Evolutionary conservation across 2,113 vertebrate species (phyloP), one percentile per base, ranked within the genome.

Genomic region (Megaceryle torquata): DNA sequence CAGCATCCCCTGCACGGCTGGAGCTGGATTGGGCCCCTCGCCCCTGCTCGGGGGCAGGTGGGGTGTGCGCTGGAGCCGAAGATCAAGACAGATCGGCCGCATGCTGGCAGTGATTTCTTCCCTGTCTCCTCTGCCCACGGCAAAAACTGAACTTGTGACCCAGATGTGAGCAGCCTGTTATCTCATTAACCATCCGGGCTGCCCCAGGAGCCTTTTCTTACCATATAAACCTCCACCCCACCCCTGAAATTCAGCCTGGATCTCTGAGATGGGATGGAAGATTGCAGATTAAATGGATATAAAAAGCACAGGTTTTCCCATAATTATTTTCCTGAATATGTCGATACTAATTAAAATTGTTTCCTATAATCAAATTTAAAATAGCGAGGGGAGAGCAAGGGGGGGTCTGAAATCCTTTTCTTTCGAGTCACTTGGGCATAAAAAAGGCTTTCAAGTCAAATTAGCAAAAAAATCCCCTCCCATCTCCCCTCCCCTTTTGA

Each of bases 81-180:
- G 6, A 76, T 24, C 82, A 18, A 56, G 24, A 15, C 89, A 72
- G 59, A 76, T 8, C 3, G 12, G 75, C n/a, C 10, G 1, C 59
- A 11, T 85, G 85, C 70, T 63, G 70, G 57, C 92, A 41, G 44
- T 13, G 93, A 85, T 95, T 82, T 61, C 79, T 53, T 16, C 85
- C 79, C 87, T 0, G 35, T 68, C 82, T 91, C 64, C 74, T 91
- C 65, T 72, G 96, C 93, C 85, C 8, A 6, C 1, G 60, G 93
- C 90, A 56, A 90, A 89, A 86, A 11, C 85, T 94, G 92, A 95
- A 93, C 94, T 97, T 91, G 85, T 94, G 96, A 94, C 96, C 94
- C 91, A 97, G 86, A 80, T 95, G 90, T 48, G 88, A 93, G 71
- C 93, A 82, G 88, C 61, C 87, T 68, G 85, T 89, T 88, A 76